Base-by-base conservation (phyloP, 53 echinoderm and acorn worm species). In the Echinarachnius parma region DNA sequence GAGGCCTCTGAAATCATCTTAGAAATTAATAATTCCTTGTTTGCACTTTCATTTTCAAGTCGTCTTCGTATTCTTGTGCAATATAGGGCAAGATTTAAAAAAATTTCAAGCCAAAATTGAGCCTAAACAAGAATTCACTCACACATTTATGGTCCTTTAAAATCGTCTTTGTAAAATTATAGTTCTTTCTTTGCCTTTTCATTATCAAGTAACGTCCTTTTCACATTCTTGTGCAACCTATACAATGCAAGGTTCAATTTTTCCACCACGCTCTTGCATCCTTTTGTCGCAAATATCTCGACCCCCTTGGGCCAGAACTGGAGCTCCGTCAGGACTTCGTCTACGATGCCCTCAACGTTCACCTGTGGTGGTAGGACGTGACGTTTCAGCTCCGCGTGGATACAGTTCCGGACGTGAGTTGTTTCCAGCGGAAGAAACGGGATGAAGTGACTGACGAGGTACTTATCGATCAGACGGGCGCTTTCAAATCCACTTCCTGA, bases 371-470 rank as follows among this genome's bases (percentile, higher is more conserved):
- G 15, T n/a, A 33, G 22, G 1, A 58, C 48, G 3, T 46, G 37
- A 1, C 30, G 27, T 0, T 25, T 35, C 2, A 88, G 64, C 29
- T 78, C 77, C 1, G 60, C 56, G 33, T 26, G 60, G 5, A 93
- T 75, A 59, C 93, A 93, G 9, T 75, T 47, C 4, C 81, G 63
- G 15, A 93, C 93, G 34, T 93, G 93, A 4, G 27, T 18, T 45
- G 59, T 60, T 48, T 93, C 89, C 28, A 93, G 64, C 1, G 89
- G 93, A 44, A 93, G 71, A 56, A 93, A 93, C 4, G 93, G 93
- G 31, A 93, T 56, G 52, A 71, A 93, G 70, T 89, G 89, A 71
- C 86, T 86, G 53, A 93, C 64, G 18, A 86, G 81, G 46, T 75
- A 80, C 9, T 77, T 80, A 46, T 93, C 93, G 15, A 93, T 76